Percentiles rank a stretch among this genome's conserved stretches.
Evolutionary conservation across 1,140 invertebrate species (phyloP).

Genomic region (Drosophila pallidifrons): DNA sequence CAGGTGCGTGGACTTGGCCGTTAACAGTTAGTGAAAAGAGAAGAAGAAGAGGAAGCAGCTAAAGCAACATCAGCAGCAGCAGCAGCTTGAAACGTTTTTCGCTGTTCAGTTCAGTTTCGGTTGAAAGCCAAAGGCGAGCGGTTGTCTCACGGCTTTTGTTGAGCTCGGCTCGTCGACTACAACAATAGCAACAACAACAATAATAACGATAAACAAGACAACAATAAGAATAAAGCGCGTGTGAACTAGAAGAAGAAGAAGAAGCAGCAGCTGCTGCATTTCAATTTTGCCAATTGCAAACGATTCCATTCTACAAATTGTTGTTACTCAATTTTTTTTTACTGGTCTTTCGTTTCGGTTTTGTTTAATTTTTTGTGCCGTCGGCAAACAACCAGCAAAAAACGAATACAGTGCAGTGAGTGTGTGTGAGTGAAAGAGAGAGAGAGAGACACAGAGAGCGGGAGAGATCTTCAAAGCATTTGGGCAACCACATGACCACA

Average conservation of each 20-base stretch:
- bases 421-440: slow-evolving; percentile 1
- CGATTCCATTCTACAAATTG: slow-evolving; percentile 6
- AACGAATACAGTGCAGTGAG: slow-evolving; percentile 9
- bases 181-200: slow-evolving; percentile 14
- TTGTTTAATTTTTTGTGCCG: slow-evolving; percentile 50
- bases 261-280: neutral
- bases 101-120: slow-evolving; percentile 67
- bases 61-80: slow-evolving; percentile 9
- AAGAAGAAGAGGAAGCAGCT: slow-evolving; percentile 4
- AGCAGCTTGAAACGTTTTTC: slow-evolving; percentile 2
- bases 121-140: slow-evolving; percentile 80
- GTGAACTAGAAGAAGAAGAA: slow-evolving; percentile 6
- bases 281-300: slow-evolving; percentile 2
- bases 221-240: slow-evolving; percentile 12
- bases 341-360: slow-evolving; percentile 19
- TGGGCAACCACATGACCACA: slow-evolving; percentile 74
- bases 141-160: slow-evolving; percentile 64
- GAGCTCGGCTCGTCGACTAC: slow-evolving; percentile 27
- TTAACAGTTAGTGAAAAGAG: slow-evolving; percentile 13
- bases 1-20: slow-evolving; percentile 46
- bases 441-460: slow-evolving; percentile 1
- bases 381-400: slow-evolving; percentile 16
- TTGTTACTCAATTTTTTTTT: slow-evolving; percentile 20
- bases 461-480: neutral
- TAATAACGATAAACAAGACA: slow-evolving; percentile 1